Evolutionary conservation across 2,113 vertebrate species (phyloP).

Genomic region (Ictalurus punctatus): DNA sequence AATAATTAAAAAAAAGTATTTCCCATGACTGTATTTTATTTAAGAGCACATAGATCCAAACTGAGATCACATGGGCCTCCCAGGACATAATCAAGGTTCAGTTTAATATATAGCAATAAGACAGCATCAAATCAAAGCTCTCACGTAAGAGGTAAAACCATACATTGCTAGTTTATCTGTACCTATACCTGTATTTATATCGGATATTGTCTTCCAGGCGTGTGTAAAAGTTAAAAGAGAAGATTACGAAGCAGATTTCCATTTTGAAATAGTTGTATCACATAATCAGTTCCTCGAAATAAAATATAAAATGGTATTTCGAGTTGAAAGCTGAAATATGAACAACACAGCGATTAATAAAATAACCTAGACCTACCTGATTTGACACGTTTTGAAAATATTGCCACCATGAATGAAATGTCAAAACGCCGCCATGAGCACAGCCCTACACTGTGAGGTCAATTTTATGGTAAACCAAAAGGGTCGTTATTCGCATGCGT

Average conservation of each 20-base stretch:
- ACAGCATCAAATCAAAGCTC: background rate
- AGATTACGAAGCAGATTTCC: background rate
- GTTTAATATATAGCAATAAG: background rate
- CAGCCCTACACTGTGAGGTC: background rate
- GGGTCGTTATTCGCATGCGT: too few species aligned
- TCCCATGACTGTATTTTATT: too few species aligned
- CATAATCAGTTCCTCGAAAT: background rate
- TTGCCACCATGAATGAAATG: constrained; percentile 17
- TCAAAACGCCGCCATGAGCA: background rate
- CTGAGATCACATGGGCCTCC: too few species aligned
- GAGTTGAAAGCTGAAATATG: background rate
- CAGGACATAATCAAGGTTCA: too few species aligned
- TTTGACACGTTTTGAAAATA: constrained; percentile 65
- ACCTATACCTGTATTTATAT: background rate
- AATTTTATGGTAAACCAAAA: too few species aligned
- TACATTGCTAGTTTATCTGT: background rate
- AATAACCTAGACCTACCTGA: constrained; percentile 54
- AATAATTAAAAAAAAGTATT: background rate
- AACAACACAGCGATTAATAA: background rate
- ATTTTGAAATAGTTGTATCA: background rate
- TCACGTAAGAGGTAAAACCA: background rate
- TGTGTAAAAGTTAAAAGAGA: background rate
- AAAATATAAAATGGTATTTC: background rate
- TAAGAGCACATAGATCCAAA: background rate
- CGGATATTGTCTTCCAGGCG: background rate